These are phyloP conservation scores for Lochmaea capreae DNA, from an alignment of 2,888 invertebrate species.

Conservation along the genomic window DNA sequence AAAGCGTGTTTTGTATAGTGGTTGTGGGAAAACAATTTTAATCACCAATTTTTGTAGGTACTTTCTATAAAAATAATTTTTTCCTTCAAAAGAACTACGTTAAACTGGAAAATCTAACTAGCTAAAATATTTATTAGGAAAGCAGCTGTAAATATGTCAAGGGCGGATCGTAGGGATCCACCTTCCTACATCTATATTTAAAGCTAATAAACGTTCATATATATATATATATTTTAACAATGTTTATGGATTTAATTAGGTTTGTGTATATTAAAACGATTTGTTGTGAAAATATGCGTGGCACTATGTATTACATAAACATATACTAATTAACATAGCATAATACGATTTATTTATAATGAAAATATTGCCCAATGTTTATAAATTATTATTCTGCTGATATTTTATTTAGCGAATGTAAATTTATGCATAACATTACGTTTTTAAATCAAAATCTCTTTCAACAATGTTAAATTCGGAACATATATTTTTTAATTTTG, in stretches of 20 bases:
- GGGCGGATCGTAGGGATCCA: background rate
- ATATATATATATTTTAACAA: slow-evolving; percentile 32
- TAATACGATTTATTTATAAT: slow-evolving; percentile 44
- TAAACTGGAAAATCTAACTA: no score
- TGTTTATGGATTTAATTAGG: slow-evolving; percentile 50
- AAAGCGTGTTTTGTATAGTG: no score
- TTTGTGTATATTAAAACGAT: slow-evolving; percentile 44
- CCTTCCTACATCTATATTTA: background rate
- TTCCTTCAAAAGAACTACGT: no score
- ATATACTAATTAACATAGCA: slow-evolving; percentile 42
- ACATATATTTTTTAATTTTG: background rate
- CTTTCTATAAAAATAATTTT: no score
- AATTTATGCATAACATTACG: slow-evolving; percentile 22
- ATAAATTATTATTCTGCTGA: slow-evolving; percentile 37
- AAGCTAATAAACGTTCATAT: background rate
- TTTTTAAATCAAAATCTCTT: slow-evolving; percentile 8
- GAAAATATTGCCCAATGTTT: slow-evolving; percentile 43
- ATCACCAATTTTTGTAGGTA: no score
- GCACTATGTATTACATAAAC: slow-evolving; percentile 46
- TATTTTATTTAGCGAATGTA: slow-evolving; percentile 33
- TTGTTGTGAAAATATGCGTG: slow-evolving; percentile 39
- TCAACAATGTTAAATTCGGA: background rate
- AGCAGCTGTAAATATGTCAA: background rate
- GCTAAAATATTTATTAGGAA: background rate
- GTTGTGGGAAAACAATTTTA: no score